Conservation (phyloP, 2,888 invertebrate species). For the Cancer borealis region DNA sequence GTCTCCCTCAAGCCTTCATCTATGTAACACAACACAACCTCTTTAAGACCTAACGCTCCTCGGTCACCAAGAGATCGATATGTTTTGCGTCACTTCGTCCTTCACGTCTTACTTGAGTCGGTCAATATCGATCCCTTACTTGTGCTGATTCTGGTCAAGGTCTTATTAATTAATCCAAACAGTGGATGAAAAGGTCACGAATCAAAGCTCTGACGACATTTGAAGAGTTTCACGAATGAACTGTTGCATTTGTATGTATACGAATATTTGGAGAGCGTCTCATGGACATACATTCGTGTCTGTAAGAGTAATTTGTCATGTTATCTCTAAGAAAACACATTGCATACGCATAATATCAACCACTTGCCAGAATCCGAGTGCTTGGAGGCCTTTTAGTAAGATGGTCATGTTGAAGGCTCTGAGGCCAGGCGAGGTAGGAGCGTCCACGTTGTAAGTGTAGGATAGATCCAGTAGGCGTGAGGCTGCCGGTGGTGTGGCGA, state of each 20-base stretch:
- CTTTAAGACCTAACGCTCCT: background rate
- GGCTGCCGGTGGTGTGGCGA: background rate
- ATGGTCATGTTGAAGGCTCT: constrained; percentile 50
- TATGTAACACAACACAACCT: background rate
- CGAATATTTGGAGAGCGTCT: background rate
- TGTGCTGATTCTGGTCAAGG: background rate
- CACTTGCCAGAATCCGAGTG: constrained; percentile 66
- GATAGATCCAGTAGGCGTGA: constrained; percentile 59
- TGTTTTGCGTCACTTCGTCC: background rate
- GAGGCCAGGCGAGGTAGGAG: constrained; percentile 49
- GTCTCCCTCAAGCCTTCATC: background rate
- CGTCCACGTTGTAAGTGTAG: constrained; percentile 65
- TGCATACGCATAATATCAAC: background rate
- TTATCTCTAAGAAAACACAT: background rate
- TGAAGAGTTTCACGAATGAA: background rate
- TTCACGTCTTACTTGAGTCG: background rate
- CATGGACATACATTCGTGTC: background rate
- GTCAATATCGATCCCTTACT: background rate
- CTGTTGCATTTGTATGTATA: background rate
- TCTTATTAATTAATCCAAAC: background rate
- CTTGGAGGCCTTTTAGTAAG: constrained; percentile 63
- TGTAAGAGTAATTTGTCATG: background rate
- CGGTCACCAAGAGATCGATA: background rate
- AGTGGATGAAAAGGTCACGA: background rate
- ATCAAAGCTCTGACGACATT: background rate